phyloP scores from a whole-genome alignment of 2,797 vertebrate genomes.

The Pantherophis vulpinus region DNA sequence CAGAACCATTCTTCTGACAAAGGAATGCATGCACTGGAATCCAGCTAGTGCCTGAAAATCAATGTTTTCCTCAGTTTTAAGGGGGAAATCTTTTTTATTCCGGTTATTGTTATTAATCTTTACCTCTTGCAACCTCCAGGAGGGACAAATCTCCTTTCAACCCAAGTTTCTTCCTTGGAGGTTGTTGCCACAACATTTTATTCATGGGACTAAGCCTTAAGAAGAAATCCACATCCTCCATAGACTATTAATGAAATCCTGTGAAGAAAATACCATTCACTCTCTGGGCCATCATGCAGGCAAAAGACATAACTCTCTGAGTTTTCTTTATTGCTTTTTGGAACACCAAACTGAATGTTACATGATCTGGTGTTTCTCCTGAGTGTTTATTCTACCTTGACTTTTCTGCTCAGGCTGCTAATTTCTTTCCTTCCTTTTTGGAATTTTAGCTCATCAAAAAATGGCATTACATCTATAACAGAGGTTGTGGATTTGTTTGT shows the following conservation, averaged over 20 bases:
- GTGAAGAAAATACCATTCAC: not conserved
- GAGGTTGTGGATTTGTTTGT: slow-evolving; percentile 7
- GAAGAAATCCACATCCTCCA: not conserved
- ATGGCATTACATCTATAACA: not conserved
- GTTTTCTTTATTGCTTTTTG: not conserved
- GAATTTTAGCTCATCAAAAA: slow-evolving; percentile 26
- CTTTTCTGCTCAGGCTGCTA: slow-evolving; percentile 1
- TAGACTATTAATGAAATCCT: slow-evolving; percentile 40
- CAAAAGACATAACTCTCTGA: not conserved
- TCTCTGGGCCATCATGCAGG: slow-evolving; percentile 15
- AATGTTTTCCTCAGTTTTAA: slow-evolving; percentile 63
- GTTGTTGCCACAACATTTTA: slow-evolving; percentile 53
- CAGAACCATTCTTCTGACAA: slow-evolving; percentile 26
- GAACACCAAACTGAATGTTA: not conserved
- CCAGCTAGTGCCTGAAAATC: slow-evolving; percentile 50
- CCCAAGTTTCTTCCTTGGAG: slow-evolving; percentile 44
- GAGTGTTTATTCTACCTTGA: slow-evolving; percentile 8
- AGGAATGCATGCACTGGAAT: slow-evolving; percentile 54
- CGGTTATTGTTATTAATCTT: slow-evolving; percentile 19
- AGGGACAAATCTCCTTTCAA: slow-evolving; percentile 57
- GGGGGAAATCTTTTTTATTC: slow-evolving; percentile 53
- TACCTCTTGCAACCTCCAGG: slow-evolving; percentile 58
- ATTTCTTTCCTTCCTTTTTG: slow-evolving; percentile 14
- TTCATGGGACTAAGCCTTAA: slow-evolving; percentile 68
- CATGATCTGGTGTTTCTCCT: not conserved